Evolutionary conservation across 2,888 invertebrate species (phyloP).

Genomic region (Lampropteryx suffumata): DNA sequence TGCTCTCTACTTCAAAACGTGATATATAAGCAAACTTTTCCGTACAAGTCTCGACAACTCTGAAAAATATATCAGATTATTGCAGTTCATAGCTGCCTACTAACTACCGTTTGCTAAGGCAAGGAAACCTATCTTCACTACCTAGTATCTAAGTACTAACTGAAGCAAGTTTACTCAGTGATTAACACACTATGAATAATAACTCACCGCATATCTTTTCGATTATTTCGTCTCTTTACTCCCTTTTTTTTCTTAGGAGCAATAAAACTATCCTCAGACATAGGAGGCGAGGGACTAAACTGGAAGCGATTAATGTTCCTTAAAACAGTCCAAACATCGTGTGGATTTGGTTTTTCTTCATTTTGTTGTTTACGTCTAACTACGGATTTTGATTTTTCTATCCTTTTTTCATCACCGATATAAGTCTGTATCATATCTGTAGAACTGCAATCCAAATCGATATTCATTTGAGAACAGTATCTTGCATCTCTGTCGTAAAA

Average conservation of each 20-base stretch:
- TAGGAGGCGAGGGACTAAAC: conserved; percentile 59
- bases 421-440: conserved; percentile 50
- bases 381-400: conserved; percentile 21
- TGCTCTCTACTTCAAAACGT: conserved; percentile 53
- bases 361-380: conserved; percentile 21
- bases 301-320: conserved; percentile 67
- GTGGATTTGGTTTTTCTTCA: conserved; percentile 41
- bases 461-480: conserved; percentile 54
- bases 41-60: conserved; percentile 63
- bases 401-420: conserved; percentile 42
- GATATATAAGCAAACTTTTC: conserved; percentile 68
- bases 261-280: conserved; percentile 56
- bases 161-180: too few species aligned
- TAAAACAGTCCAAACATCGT: conserved; percentile 68
- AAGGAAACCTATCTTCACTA: too few species aligned
- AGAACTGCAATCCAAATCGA: conserved; percentile 59
- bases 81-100: too few species aligned
- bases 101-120: too few species aligned
- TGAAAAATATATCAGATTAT: conserved; percentile 46
- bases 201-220: conserved; percentile 53
- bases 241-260: conserved; percentile 45
- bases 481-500: conserved; percentile 58
- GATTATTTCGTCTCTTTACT: conserved; percentile 41
- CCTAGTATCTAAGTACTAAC: too few species aligned
- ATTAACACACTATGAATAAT: too few species aligned